Base-by-base conservation (phyloP, 2,113 vertebrate genomes). In the Cavia aperea region DNA sequence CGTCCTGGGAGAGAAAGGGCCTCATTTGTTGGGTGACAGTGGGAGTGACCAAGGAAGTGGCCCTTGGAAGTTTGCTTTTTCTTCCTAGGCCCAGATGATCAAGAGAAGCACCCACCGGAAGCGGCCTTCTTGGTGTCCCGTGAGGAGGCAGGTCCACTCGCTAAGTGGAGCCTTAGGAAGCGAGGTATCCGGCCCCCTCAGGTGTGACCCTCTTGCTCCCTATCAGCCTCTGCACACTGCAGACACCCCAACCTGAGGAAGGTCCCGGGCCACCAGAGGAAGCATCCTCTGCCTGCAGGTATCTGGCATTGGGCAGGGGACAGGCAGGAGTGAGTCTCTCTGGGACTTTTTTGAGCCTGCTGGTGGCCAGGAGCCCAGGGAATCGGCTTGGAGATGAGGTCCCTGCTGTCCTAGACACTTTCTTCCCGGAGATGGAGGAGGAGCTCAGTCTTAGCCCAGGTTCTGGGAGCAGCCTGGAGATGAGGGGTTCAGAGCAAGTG, bases 91-190 rank as follows among this genome's bases (percentile, higher is more conserved):
- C 93, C 77, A 36, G 93, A 39, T 23, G 60, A 83, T 95, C 96
- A 92, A 86, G 36, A 96, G 94, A 81, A 95, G 93, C 43, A 19
- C 86, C 89, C 33, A 0, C 81, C 93, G 65, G 94, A 95, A 95
- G 88, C 88, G 87, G 95, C 83, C 66, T 66, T 66, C 36, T 95
- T 97, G 94, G 93, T 63, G 93, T 62, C 0, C 8, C 95, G 89
- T 90, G 93, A 96, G 95, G 86, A 90, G 94, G 89, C 72, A 75
- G 39, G 94, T 93, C 96, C 96, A 88, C 93, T 94, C 1, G 39
- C 92, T 96, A 96, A 97, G 96, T 93, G 94, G 96, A 96, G 88
- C 95, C 94, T 97, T 94, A 72, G 56, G 87, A 43, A 63, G 43
- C 0, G 0, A 0, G 33, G 93, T 93, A 86, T 91, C 89, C 58